Conservation (phyloP, 1,140 invertebrate genomes). For the Sycophaga agraensis region DNA sequence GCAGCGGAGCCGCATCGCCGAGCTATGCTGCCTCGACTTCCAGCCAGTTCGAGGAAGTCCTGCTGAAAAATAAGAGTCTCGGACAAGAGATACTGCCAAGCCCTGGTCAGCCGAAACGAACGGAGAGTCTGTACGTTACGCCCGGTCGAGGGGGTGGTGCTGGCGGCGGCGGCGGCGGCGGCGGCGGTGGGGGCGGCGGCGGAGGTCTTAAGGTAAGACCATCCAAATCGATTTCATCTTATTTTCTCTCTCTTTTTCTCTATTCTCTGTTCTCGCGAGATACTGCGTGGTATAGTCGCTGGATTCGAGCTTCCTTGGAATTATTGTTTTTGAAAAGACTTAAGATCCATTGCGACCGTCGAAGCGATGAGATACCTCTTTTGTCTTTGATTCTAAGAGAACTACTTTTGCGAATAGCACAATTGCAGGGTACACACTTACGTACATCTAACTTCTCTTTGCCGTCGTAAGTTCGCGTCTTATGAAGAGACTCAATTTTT, state of each 20-base stretch:
- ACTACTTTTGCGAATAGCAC: neutral
- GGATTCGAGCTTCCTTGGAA: no score
- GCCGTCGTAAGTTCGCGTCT: neutral
- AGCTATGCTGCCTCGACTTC: slow-evolving; percentile 51
- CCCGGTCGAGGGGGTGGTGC: slow-evolving; percentile 42
- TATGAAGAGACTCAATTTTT: neutral
- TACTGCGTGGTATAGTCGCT: no score
- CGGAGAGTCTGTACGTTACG: slow-evolving; percentile 72
- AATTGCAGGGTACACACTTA: no score
- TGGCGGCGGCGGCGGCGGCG: slow-evolving; percentile 41
- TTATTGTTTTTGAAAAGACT: no score
- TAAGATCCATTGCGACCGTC: no score
- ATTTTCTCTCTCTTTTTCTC: neutral
- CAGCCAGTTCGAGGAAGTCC: slow-evolving; percentile 73
- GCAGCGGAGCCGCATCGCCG: slow-evolving; percentile 60
- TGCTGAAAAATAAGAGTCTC: slow-evolving; percentile 74
- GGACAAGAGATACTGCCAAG: slow-evolving; percentile 87
- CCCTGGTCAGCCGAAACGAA: slow-evolving; percentile 81
- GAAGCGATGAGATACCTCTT: no score
- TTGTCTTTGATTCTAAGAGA: neutral
- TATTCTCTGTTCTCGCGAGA: no score
- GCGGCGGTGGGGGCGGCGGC: slow-evolving; percentile 43
- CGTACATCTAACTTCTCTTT: neutral
- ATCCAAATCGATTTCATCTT: slow-evolving; percentile 19
- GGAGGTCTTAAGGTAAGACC: slow-evolving; percentile 51